phyloP scores from a whole-genome alignment of 2,888 invertebrate genomes.

The Teleiodes luculella region DNA sequence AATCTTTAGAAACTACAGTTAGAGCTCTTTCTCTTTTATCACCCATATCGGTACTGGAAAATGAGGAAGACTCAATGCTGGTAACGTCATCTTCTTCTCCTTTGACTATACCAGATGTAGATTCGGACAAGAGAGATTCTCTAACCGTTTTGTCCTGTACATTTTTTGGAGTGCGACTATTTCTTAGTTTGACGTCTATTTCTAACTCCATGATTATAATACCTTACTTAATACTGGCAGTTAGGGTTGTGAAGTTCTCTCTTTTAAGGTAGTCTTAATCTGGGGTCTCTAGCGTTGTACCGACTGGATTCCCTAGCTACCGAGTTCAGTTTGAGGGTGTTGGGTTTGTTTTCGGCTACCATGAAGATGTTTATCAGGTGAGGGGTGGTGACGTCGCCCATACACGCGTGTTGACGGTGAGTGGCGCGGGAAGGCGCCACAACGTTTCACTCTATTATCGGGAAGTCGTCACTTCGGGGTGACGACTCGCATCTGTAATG shows the following conservation, averaged over 20 bases:
- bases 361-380: conserved; percentile 70
- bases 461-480: not conserved
- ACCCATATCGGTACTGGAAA: conserved; percentile 64
- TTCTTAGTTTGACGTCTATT: conserved; percentile 48
- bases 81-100: conserved; percentile 61
- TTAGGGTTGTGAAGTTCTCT: conserved; percentile 32
- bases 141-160: conserved; percentile 48
- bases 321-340: conserved; percentile 69
- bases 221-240: conserved; percentile 62
- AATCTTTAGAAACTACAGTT: conserved; percentile 20
- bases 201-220: conserved; percentile 57
- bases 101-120: conserved; percentile 72
- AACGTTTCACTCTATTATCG: conserved; percentile 3
- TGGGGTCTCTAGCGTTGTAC: conserved; percentile 76
- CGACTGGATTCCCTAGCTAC: conserved; percentile 72
- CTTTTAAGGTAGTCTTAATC: conserved; percentile 74
- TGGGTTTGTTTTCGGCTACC: conserved; percentile 77
- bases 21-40: conserved; percentile 41
- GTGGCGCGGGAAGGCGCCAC: conserved; percentile 56
- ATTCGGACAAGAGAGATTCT: conserved; percentile 64
- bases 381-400: conserved; percentile 51
- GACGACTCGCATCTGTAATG: not conserved
- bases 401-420: conserved; percentile 48
- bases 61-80: conserved; percentile 50
- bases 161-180: conserved; percentile 51